Evolutionary conservation across 37 sponge, comb jelly and placozoan species (phyloP).

Genomic region (Crambe crambe): DNA sequence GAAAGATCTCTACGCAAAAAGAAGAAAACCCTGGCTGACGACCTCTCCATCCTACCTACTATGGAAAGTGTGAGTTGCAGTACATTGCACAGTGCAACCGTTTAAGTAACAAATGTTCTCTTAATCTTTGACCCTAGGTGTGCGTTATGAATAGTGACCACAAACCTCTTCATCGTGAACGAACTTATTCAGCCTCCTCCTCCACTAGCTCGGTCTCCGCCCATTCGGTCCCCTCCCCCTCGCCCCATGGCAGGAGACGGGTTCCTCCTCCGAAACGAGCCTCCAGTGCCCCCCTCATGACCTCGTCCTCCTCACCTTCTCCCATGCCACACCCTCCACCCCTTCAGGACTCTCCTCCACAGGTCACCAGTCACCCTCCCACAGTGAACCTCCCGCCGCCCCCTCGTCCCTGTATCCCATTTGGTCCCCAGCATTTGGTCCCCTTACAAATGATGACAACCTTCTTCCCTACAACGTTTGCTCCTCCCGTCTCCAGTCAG

Average conservation of each 20-base stretch:
- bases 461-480: too few species aligned
- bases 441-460: too few species aligned
- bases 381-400: too few species aligned
- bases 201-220: conserved; percentile 13
- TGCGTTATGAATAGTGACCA: neutral
- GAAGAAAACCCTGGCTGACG: neutral
- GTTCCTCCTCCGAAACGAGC: neutral
- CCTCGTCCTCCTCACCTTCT: neutral
- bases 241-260: neutral
- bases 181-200: conserved; percentile 37
- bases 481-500: neutral
- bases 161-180: conserved; percentile 16
- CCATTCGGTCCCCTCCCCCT: conserved; percentile 3
- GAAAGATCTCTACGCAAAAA: neutral
- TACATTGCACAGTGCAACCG: neutral
- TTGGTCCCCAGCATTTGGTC: too few species aligned
- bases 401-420: too few species aligned
- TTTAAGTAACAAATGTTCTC: neutral
- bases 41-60: neutral
- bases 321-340: too few species aligned
- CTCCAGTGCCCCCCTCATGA: neutral
- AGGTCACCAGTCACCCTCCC: too few species aligned
- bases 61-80: conserved; percentile 13
- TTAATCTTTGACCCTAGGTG: conserved; percentile 9
- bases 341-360: too few species aligned